phyloP scores from a whole-genome alignment of 2,797 vertebrate genomes.

The Acanthurus lineatus region DNA sequence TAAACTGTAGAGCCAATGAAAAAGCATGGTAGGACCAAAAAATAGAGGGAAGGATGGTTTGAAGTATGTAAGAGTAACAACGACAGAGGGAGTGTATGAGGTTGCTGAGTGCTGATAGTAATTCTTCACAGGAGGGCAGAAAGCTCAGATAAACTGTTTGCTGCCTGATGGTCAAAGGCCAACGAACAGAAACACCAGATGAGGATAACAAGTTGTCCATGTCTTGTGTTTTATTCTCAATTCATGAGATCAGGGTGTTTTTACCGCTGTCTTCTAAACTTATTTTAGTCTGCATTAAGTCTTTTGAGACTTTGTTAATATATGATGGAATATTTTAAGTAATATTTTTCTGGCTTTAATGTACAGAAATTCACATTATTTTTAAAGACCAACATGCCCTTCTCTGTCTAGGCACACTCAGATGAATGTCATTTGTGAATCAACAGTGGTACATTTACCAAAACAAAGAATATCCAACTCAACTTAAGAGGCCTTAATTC shows the following conservation, averaged over 20 bases:
- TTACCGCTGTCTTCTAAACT: not conserved
- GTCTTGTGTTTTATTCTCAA: not conserved
- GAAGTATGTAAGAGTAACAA: not conserved
- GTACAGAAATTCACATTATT: not conserved
- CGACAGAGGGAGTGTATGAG: not conserved
- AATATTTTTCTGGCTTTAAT: not conserved
- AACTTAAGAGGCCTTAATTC: no score
- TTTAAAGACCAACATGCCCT: not conserved
- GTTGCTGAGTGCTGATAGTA: not conserved
- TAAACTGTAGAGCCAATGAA: not conserved
- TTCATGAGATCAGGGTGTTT: not conserved
- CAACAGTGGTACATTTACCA: no score
- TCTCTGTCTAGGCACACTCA: not conserved
- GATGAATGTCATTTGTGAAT: no score
- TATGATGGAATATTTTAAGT: not conserved
- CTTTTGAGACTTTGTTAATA: not conserved
- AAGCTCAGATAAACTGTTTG: not conserved
- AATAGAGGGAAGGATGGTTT: not conserved
- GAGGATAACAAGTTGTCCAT: not conserved
- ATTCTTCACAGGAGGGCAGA: not conserved
- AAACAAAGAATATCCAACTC: no score
- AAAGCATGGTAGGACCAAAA: not conserved
- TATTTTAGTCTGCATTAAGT: not conserved
- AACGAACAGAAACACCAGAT: constrained; percentile 1
- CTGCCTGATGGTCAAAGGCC: not conserved